Evolutionary conservation across 2,113 vertebrate genomes (phyloP).

Genomic region (Engraulis encrasicolus): DNA sequence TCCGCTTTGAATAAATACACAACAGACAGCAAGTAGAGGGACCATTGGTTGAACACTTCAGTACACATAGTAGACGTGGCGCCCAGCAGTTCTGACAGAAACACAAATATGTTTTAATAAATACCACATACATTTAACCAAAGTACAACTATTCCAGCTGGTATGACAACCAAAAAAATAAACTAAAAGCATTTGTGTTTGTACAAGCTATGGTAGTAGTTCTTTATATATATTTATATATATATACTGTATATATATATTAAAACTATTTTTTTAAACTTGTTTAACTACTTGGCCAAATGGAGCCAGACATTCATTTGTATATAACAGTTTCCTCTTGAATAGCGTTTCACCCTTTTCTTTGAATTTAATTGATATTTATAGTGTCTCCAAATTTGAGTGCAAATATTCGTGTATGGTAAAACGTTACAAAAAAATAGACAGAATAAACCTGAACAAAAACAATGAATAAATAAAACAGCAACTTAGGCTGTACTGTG

Average conservation of each 20-base stretch:
- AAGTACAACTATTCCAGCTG: constrained; percentile 87
- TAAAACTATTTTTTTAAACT: constrained; percentile 84
- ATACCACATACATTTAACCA: constrained; percentile 89
- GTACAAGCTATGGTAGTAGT: constrained; percentile 90
- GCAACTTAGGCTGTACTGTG: constrained; percentile 57
- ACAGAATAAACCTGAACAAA: constrained; percentile 44
- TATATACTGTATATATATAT: too few relatives aligned
- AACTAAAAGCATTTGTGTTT: constrained; percentile 93
- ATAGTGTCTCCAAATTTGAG: constrained; percentile 75
- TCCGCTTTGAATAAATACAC: constrained; percentile 61
- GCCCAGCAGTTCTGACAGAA: constrained; percentile 82
- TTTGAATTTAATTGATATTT: constrained; percentile 69
- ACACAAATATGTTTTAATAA: constrained; percentile 88
- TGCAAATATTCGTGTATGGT: constrained; percentile 76
- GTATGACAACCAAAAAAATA: constrained; percentile 88
- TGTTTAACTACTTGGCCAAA: constrained; percentile 84
- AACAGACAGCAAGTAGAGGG: constrained; percentile 36
- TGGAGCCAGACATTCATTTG: constrained; percentile 95
- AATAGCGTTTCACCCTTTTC: constrained; percentile 69
- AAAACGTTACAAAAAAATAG: constrained; percentile 64
- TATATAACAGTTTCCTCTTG: constrained; percentile 81
- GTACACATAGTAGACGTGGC: constrained; percentile 76
- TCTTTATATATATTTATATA: constrained; percentile 73
- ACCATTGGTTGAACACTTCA: constrained; percentile 56
- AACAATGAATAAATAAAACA: constrained; percentile 61